Base-by-base conservation (phyloP, 2,113 vertebrate genomes). In the Oenanthe melanoleuca region DNA sequence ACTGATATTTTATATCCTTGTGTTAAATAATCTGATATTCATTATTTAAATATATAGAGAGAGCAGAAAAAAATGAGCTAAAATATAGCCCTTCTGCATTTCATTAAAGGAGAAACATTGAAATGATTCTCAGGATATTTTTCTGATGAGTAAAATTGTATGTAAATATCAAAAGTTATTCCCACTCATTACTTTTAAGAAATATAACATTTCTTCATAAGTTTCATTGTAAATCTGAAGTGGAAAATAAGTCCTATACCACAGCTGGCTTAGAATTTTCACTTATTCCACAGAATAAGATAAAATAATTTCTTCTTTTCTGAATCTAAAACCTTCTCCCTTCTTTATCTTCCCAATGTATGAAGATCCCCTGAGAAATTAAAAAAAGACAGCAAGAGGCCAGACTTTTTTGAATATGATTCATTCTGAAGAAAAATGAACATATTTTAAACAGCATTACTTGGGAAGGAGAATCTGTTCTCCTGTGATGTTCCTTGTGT, bases 21-120 rank as follows among this genome's bases (percentile, higher is more conserved):
- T 66, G 11, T 38, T 64, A 65, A 49, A 45, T 89, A 91, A 88
- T 94, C 33, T 95, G 15, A 88, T 63, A 88, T 34, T 55, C 22
- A 78, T 72, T 93, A 50, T 88, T 94, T 63, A 96, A 93, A 95
- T 92, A 78, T 9, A 80, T 38, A 75, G 8, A 84, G 23, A 83
- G 86, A 88, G 23, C 10, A 80, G 67, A 84, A 72, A 73, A 93
- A 90, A 25, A 1, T 23, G 9, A 88, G 45, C 20, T 88, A 69
- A 92, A 97, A 95, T 80, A 73, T 12, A 92, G n/a, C 8, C 14
- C 4, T 70, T 53, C 64, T 95, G 28, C 12, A 66, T 88, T 82
- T 55, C 31, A 21, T 96, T 92, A 81, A 91, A 77, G 57, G 33
- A 47, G 86, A 74, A 93, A 73, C 14, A 91, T 65, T 86, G 81